Conservation (phyloP, 2,113 vertebrate species). For the Motacilla alba region DNA sequence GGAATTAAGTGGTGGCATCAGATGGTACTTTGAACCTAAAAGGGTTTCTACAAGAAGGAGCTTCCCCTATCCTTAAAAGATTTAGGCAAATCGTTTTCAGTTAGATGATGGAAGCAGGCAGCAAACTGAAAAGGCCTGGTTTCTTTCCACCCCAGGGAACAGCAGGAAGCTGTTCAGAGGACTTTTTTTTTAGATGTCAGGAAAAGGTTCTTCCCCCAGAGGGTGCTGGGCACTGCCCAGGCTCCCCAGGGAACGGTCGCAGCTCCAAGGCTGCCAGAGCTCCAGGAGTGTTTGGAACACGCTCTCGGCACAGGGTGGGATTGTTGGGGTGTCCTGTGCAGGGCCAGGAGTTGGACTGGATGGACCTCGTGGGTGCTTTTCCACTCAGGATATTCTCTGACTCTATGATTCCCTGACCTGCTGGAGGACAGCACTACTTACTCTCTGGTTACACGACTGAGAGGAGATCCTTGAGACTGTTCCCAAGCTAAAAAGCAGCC, state of each 20-base stretch:
- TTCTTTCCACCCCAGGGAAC: background rate
- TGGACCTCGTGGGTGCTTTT: background rate
- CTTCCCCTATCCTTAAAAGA: background rate
- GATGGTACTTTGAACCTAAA: background rate
- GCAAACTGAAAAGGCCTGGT: background rate
- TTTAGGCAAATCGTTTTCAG: background rate
- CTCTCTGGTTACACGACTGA: background rate
- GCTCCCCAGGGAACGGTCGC: background rate
- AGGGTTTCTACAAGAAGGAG: background rate
- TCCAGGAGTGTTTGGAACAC: fast-evolving
- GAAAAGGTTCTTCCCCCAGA: background rate
- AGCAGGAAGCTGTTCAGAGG: background rate
- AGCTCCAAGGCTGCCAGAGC: background rate
- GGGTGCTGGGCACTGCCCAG: fast-evolving
- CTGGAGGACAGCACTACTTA: background rate
- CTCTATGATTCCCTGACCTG: background rate
- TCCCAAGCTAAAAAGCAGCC: background rate
- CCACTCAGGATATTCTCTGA: background rate
- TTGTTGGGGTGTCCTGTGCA: background rate
- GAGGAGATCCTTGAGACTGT: background rate
- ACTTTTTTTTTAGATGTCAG: background rate
- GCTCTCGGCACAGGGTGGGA: background rate
- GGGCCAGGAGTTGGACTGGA: background rate
- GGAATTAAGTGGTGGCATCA: background rate
- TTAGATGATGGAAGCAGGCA: background rate